Evolutionary conservation across 2,888 invertebrate species (phyloP).

Genomic region (Heliconius erato): DNA sequence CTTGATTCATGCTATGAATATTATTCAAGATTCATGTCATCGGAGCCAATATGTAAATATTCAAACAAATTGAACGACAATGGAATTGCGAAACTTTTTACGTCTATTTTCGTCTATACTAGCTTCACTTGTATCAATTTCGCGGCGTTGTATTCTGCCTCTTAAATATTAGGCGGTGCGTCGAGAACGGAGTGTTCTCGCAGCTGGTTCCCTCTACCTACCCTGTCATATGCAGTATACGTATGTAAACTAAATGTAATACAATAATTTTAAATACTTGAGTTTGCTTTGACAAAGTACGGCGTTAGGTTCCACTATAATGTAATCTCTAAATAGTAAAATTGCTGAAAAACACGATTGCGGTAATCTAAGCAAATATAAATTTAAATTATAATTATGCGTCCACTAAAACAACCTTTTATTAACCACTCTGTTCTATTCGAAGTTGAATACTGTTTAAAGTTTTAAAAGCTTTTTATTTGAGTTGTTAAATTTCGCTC

Average conservation of each 20-base stretch:
- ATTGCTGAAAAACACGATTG: neutral
- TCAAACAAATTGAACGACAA: too few species aligned
- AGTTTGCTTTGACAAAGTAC: too few species aligned
- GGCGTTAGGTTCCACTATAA: too few species aligned
- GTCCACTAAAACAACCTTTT: neutral
- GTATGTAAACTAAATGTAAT: too few species aligned
- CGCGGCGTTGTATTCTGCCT: neutral
- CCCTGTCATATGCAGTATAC: too few species aligned
- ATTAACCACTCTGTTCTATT: neutral
- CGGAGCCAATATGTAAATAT: too few species aligned
- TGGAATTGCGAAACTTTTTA: too few species aligned
- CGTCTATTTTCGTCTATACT: neutral
- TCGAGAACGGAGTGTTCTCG: neutral
- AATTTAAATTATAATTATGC: neutral
- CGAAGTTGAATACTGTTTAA: neutral
- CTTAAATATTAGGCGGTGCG: neutral
- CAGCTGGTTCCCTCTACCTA: neutral
- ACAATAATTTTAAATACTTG: too few species aligned
- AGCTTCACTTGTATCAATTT: neutral
- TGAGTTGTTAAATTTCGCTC: neutral
- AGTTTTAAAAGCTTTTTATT: conserved; percentile 8
- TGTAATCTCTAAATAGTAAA: too few species aligned
- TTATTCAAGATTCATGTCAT: too few species aligned
- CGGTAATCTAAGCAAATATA: neutral
- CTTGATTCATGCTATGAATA: too few species aligned